A percentile compares a stretch with the other conserved stretches of the same genome.
Conservation (phyloP, 2,888 invertebrate species). For the Thera britannica region DNA sequence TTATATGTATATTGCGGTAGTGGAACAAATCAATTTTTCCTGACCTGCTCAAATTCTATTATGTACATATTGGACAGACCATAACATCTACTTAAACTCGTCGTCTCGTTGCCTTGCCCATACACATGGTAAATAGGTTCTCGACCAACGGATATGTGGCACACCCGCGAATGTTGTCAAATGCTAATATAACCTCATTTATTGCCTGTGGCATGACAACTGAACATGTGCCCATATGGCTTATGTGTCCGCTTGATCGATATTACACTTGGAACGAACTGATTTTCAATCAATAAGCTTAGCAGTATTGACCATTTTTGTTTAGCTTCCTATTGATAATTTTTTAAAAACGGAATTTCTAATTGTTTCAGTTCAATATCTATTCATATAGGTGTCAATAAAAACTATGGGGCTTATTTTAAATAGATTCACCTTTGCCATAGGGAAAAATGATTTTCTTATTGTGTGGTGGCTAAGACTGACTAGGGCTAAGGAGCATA, state of each 20-base stretch:
- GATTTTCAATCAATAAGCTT: constrained; percentile 3
- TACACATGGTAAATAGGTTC: constrained; percentile 46
- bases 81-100: not conserved
- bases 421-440: constrained; percentile 20
- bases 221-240: constrained; percentile 11
- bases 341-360: not conserved
- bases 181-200: constrained; percentile 36
- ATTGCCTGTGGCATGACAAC: constrained; percentile 17
- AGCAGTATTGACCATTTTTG: not conserved
- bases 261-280: constrained; percentile 19
- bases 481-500: constrained; percentile 26
- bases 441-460: constrained; percentile 7
- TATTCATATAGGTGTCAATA: constrained; percentile 17
- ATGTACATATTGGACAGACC: not conserved
- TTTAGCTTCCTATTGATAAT: too few species aligned
- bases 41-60: not conserved
- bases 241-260: constrained; percentile 12
- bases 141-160: constrained; percentile 41
- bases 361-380: constrained; percentile 19
- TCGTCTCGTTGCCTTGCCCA: constrained; percentile 48
- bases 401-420: constrained; percentile 5
- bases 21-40: not conserved
- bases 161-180: constrained; percentile 39
- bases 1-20: too few species aligned
- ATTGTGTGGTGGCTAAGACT: not conserved